Evolutionary conservation across 1,140 invertebrate species (phyloP).

Genomic region (Mylabris phalerata): DNA sequence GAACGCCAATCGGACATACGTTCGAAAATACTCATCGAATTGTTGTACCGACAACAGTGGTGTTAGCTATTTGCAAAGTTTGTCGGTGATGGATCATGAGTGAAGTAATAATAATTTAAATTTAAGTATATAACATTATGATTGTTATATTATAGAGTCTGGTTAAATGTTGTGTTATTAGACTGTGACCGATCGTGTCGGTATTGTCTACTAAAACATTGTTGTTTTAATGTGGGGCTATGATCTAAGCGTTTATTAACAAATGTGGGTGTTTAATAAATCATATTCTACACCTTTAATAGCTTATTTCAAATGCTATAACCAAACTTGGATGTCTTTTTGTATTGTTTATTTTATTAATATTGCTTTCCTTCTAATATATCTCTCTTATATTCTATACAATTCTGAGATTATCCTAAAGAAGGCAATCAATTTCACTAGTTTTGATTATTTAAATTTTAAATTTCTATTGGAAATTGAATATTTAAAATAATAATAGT

Average conservation of each 20-base stretch:
- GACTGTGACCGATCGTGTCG: slow-evolving; percentile 3
- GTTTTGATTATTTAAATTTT: too few relatives aligned
- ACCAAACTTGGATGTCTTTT: too few relatives aligned
- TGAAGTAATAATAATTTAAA: slow-evolving; percentile 30
- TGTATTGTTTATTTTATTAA: too few relatives aligned
- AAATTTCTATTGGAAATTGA: too few relatives aligned
- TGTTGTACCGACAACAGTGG: neutral
- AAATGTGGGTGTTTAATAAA: slow-evolving; percentile 34
- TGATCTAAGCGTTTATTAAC: slow-evolving; percentile 23
- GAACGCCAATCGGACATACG: slow-evolving; percentile 12
- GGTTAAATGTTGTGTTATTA: slow-evolving; percentile 3
- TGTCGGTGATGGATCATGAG: slow-evolving; percentile 1
- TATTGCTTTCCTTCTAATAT: too few relatives aligned
- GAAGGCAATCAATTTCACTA: too few relatives aligned
- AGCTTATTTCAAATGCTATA: slow-evolving; percentile 21
- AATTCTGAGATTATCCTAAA: too few relatives aligned
- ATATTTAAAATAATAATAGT: too few relatives aligned
- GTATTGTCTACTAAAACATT: slow-evolving; percentile 15
- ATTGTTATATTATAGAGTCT: slow-evolving; percentile 28
- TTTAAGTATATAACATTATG: slow-evolving; percentile 31
- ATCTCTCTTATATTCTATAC: too few relatives aligned
- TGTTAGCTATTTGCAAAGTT: neutral
- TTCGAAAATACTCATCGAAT: neutral
- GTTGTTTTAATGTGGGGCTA: slow-evolving; percentile 3
- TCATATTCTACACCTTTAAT: slow-evolving; percentile 30